Base-by-base conservation (phyloP, 2,888 invertebrate genomes). In the Epinotia ramella region DNA sequence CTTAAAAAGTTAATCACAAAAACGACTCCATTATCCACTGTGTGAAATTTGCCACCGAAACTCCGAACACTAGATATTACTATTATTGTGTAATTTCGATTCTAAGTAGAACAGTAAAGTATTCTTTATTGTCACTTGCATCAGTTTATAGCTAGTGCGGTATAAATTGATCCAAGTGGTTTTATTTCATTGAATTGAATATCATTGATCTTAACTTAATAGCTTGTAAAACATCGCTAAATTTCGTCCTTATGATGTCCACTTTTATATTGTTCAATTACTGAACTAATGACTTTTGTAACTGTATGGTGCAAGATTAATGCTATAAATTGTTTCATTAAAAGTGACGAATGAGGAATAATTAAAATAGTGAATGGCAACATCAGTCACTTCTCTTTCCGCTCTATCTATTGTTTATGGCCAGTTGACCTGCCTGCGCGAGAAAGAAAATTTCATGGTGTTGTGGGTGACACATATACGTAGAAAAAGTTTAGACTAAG, bases 381-480 rank as follows among this genome's bases (percentile, higher is more conserved):
- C 57, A 68, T 71, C 65, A 68, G 74, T 71, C 79, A 85, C 84
- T 84, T 85, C 84, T 84, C 85, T 84, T 84, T 84, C 78, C 79
- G 75, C 67, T 90, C 87, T 91, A 82, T 90, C 87, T 91, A 82
- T 89, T 86, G 79, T 92, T 89, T 93, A 84, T 93, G 91, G 88
- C 84, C 79, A 78, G 79, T 78, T 79, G 82, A 79, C 81, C 84
- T 85, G 84, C 86, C 87, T 86, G 84, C 83, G 84, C 85, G 86
- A 88, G 89, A 88, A 91, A 91, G 86, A 88, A 91, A 92, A 91
- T 92, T 94, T 92, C 90, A 94, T 94, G 94, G 94, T 94, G 94
- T 93, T 94, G 92, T 93, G 93, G 92, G 94, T 94, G 94, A 94
- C 94, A 94, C 94, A 93, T 92, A 91, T 91, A 93, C 93, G 93